Conservation (phyloP, 2,113 vertebrate genomes). For the Eretmochelys imbricata region DNA sequence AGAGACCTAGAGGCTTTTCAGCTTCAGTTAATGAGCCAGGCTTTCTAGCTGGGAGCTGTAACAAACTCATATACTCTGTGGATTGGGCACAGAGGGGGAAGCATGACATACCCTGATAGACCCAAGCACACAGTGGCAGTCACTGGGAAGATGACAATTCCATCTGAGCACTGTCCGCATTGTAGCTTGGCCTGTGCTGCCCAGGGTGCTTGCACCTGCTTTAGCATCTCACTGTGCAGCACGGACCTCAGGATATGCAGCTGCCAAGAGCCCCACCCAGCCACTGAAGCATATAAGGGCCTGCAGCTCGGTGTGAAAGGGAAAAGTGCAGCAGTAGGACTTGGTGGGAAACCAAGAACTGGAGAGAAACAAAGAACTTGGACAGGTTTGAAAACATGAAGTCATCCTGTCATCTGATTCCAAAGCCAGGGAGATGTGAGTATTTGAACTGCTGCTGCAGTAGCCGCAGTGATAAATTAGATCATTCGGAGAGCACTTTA, state of each 20-base stretch:
- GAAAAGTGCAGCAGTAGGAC: accelerated
- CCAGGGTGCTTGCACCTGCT: accelerated
- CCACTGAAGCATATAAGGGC: not conserved
- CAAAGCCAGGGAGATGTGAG: conserved; percentile 13
- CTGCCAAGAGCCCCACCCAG: not conserved
- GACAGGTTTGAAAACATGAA: conserved; percentile 14
- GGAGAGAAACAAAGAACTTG: not conserved
- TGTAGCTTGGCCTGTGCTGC: not conserved
- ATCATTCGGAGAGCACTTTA: conserved; percentile 64
- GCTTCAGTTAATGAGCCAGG: not conserved
- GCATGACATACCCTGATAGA: not conserved
- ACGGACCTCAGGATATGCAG: not conserved
- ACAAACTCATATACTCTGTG: not conserved
- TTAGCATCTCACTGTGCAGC: accelerated
- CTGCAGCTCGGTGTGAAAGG: not conserved
- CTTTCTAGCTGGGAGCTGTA: not conserved
- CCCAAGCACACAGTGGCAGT: accelerated
- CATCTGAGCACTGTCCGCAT: accelerated
- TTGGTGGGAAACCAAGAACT: not conserved
- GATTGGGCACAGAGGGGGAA: not conserved
- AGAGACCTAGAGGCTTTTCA: too few relatives aligned
- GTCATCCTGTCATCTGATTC: conserved; percentile 34
- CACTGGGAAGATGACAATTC: not conserved
- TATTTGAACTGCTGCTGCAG: conserved; percentile 51
- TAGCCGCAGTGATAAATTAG: conserved; percentile 65